These are phyloP conservation scores for Picus viridis DNA, from an alignment of 2,797 vertebrate species.

Conservation along the genomic window DNA sequence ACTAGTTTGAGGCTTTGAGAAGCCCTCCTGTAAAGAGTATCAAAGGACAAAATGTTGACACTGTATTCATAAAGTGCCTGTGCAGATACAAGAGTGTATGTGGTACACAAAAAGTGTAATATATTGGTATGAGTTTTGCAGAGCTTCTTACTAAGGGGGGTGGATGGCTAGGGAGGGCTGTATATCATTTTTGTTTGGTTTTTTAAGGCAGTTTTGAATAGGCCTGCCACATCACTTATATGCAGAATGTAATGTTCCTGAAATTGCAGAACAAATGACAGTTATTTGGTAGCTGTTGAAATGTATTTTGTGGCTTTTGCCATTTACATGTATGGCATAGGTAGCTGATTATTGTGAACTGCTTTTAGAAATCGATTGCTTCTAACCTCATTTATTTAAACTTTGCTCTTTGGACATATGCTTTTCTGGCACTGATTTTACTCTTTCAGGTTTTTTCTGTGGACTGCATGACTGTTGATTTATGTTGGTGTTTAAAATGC, in stretches of 20 bases:
- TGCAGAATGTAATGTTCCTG: background rate
- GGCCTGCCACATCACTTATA: accelerated
- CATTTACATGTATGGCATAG: background rate
- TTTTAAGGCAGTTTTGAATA: background rate
- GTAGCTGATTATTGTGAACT: background rate
- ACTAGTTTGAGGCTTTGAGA: background rate
- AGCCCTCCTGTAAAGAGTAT: background rate
- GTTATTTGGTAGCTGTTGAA: background rate
- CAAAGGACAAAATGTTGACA: background rate
- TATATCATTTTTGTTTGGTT: background rate
- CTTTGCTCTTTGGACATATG: background rate
- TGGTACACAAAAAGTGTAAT: background rate
- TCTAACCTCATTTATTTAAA: slow-evolving; percentile 4
- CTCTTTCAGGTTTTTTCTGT: background rate
- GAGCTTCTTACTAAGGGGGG: background rate
- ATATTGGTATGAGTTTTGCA: background rate
- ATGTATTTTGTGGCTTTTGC: background rate
- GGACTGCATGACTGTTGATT: background rate
- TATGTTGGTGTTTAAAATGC: background rate
- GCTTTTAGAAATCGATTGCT: background rate
- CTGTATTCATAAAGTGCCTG: background rate
- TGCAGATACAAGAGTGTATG: background rate
- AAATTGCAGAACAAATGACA: background rate
- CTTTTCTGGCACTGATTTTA: background rate
- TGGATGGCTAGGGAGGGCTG: background rate